A percentile compares a stretch with the other conserved stretches of the same genome.
These are phyloP conservation scores for Cephalopholis sonnerati DNA, from an alignment of 2,113 vertebrate species.

Conservation along the genomic window DNA sequence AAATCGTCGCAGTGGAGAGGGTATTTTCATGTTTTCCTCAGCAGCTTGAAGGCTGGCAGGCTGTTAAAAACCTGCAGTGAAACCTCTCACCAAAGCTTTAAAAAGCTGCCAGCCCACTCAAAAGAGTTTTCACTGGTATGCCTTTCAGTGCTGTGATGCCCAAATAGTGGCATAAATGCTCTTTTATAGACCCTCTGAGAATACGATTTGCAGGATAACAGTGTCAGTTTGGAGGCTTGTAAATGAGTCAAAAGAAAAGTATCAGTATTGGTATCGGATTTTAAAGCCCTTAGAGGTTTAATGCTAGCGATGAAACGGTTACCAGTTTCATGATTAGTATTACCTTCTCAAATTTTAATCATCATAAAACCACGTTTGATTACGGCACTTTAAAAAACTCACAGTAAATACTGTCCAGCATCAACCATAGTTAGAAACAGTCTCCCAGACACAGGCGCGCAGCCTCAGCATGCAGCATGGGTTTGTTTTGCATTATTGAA, in stretches of 20 bases:
- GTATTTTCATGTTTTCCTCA: slow-evolving; percentile 3
- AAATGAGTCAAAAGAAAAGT: not conserved
- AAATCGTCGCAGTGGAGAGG: not conserved
- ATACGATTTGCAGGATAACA: not conserved
- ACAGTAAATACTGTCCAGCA: too few relatives aligned
- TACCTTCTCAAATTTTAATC: too few relatives aligned
- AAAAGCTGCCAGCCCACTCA: slow-evolving; percentile 41
- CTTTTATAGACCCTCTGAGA: slow-evolving; percentile 5
- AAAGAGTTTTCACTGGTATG: not conserved
- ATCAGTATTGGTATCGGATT: not conserved
- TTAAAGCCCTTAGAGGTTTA: not conserved
- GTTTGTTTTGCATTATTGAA: too few relatives aligned
- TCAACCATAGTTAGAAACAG: too few relatives aligned
- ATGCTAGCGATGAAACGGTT: too few relatives aligned
- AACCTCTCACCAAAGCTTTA: slow-evolving; percentile 36
- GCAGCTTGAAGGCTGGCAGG: slow-evolving; percentile 30
- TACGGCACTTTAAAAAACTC: too few relatives aligned
- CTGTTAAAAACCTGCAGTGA: slow-evolving; percentile 10
- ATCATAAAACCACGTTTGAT: too few relatives aligned
- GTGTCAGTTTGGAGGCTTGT: slow-evolving; percentile 16
- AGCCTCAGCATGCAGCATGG: too few relatives aligned
- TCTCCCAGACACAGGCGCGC: too few relatives aligned
- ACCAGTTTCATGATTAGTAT: too few relatives aligned
- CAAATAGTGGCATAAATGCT: not conserved
- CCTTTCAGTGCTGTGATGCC: slow-evolving; percentile 1